These are phyloP conservation scores for Avahi laniger DNA, from an alignment of 2,797 vertebrate species.

Conservation along the genomic window DNA sequence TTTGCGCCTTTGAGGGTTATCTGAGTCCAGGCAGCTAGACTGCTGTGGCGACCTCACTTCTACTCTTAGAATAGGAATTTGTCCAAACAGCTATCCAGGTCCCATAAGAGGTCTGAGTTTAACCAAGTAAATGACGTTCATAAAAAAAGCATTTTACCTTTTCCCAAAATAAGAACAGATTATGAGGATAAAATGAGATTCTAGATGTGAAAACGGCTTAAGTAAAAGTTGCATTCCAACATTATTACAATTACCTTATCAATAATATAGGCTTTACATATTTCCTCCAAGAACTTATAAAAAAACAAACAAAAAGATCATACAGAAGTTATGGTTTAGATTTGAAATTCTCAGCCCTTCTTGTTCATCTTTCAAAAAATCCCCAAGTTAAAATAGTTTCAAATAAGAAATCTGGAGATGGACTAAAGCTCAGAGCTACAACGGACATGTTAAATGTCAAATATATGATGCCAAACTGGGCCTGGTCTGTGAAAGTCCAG, in stretches of 20 bases:
- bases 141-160: neutral
- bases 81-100: neutral
- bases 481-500: neutral
- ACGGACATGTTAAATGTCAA: neutral
- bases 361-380: slow-evolving; percentile 14
- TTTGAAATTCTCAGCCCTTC: neutral
- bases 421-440: neutral
- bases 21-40: neutral
- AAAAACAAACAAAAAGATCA: neutral
- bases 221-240: neutral
- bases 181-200: neutral
- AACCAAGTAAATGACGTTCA: neutral
- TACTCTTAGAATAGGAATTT: neutral
- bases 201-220: neutral
- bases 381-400: neutral
- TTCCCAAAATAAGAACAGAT: neutral
- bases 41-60: neutral
- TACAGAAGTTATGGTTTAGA: neutral
- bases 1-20: neutral
- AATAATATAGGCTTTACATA: neutral
- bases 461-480: neutral
- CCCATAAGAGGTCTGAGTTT: neutral
- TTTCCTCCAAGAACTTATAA: neutral
- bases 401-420: neutral
- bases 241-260: neutral